phyloP scores from a whole-genome alignment of 2,888 invertebrate genomes.

The Baronia brevicornis region DNA sequence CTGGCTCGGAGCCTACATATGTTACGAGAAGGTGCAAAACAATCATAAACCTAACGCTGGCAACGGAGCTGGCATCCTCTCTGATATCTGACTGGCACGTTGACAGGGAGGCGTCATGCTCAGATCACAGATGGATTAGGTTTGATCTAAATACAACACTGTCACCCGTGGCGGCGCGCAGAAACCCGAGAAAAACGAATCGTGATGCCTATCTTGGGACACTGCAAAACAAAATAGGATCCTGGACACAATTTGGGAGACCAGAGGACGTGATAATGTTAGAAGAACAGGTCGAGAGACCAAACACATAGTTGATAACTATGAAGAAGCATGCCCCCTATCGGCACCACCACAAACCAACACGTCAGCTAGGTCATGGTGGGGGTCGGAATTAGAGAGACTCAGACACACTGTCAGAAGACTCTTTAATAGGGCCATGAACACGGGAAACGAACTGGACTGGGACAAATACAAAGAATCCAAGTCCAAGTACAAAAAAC shows the following conservation, averaged over 20 bases:
- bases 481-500: constrained; percentile 1
- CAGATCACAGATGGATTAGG: neutral
- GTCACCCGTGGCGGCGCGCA: too few species aligned
- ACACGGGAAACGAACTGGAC: neutral
- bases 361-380: neutral
- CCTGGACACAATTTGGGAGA: too few species aligned
- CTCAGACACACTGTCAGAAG: neutral
- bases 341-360: neutral
- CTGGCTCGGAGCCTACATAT: neutral
- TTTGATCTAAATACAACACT: too few species aligned
- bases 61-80: neutral
- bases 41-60: neutral
- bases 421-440: neutral
- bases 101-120: neutral
- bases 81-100: neutral
- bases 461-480: neutral
- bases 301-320: neutral
- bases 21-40: neutral
- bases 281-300: neutral
- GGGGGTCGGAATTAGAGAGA: neutral
- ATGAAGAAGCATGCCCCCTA: neutral
- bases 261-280: neutral
- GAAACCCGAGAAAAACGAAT: neutral
- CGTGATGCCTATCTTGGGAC: neutral
- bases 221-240: too few species aligned